Evolutionary conservation across 2,113 vertebrate species (phyloP), one percentile per base, ranked within the genome.

Genomic region (Rhynchopsitta pachyrhyncha): DNA sequence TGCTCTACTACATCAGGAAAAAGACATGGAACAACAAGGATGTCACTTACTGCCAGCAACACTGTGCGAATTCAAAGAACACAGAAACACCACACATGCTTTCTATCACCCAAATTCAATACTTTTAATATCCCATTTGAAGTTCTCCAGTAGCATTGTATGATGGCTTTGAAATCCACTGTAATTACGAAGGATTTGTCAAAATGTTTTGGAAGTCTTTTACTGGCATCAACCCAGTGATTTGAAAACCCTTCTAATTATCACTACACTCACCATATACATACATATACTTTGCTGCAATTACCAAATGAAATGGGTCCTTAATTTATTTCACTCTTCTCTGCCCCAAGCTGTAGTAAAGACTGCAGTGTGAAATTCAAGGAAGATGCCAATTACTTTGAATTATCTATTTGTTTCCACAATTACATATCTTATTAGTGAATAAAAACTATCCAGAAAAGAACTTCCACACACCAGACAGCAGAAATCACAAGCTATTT

Each of bases 211-310:
- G 55, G 8, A 75, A 82, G 31, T 37, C 55, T 95, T 95, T 83
- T 60, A 69, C 3, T 82, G 46, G 44, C 80, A 96, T 59, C 77
- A 82, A 63, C 28, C 17, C 49, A 74, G 22, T n/a, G 11, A 90
- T 73, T 49, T 88, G 73, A 94, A 90, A 92, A 70, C 9, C 22
- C 25, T 88, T 78, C 92, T 88, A 86, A 94, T 94, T 86, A 92
- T 10, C 6, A 0, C 39, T 81, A 35, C 10, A 80, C 63, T 85
- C 78, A 75, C 47, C 33, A 63, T 31, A 73, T 23, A 84, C 25
- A 82, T 18, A 14, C 23, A 88, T 20, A 64, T 33, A 81, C 49
- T 93, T 82, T 71, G 50, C 55, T 70, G 23, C n/a, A 90, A 94
- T 90, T 90, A 75, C 9, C 62, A 96, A 88, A 86, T 71, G 12